Base-by-base conservation (phyloP, 2,888 invertebrate species). In the Diplazon laetatorius region DNA sequence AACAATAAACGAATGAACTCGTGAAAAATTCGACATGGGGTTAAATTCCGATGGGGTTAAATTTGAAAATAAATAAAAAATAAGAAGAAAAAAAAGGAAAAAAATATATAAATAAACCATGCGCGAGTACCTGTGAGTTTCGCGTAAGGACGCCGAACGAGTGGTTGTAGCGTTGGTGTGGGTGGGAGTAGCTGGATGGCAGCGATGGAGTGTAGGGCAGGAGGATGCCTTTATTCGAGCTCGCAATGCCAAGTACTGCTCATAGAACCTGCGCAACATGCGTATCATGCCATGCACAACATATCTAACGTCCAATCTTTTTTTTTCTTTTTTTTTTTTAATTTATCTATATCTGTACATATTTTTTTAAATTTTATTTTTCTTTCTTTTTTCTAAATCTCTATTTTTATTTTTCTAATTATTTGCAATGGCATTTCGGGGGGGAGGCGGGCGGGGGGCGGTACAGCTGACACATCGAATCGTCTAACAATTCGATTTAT, bases 201-300 rank as follows among this genome's bases (percentile, higher is more conserved):
- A 90, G 87, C 88, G 88, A 85, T 90, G 90, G 86, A 95, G 93
- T 90, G 95, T 94, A 86, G 95, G 95, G 92, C 95, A 95, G 92
- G 95, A 95, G 88, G 95, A 95, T 91, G 96, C 96, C 94, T 96
- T 96, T 92, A 97, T 96, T 92, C 96, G 95, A 92, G 95, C 96
- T 92, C 95, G 95, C 92, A 96, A 94, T 93, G 95, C 96, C 92
- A 95, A 94, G 93, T 96, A 96, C 92, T 95, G 95, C 93, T 95
- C 95, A 94, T 96, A 96, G 95, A 96, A 97, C 95, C 96, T 97
- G 93, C 92, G 88, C 85, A 91, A 91, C 90, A 91, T 91, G 90
- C 91, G n/a, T n/a, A 89, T 80, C 87, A 89, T 89, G 89, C 90
- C 90, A 90, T 89, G 91, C 91, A 85, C 86, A n/a, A n/a, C n/a